Percentiles rank a stretch among this genome's conserved stretches.
phyloP scores from a whole-genome alignment of 2,113 vertebrate species.

The Eolophus roseicapilla region DNA sequence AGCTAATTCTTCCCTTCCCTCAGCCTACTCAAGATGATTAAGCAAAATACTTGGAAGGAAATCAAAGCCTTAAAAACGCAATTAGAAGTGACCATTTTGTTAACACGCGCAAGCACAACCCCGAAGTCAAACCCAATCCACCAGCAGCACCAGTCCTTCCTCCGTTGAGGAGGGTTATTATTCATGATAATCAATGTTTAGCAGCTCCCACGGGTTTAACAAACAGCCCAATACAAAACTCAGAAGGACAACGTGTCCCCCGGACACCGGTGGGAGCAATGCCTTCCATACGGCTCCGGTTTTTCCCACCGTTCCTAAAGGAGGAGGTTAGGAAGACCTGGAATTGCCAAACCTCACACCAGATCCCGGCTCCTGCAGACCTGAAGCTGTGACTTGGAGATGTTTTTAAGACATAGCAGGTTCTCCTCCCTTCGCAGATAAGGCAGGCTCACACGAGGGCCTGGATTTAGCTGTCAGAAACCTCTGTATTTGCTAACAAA shows the following conservation, averaged over 20 bases:
- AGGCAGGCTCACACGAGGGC: rapidly evolving
- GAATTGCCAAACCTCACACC: neutral
- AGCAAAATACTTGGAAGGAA: conserved; percentile 63
- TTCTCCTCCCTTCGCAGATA: neutral
- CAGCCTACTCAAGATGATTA: conserved; percentile 64
- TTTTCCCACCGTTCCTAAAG: neutral
- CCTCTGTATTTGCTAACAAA: neutral
- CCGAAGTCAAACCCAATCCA: neutral
- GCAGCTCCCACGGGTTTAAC: neutral
- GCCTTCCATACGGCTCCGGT: rapidly evolving
- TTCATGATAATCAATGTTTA: neutral
- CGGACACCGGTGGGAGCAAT: rapidly evolving
- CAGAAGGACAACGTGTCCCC: neutral
- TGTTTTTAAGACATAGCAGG: neutral
- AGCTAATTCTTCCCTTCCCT: conserved; percentile 64
- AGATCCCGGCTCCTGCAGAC: neutral
- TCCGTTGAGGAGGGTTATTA: neutral
- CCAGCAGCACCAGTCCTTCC: neutral
- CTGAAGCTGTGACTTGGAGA: neutral
- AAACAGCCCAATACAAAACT: neutral
- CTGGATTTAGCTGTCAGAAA: neutral
- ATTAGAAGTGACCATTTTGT: conserved; percentile 57
- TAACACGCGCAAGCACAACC: neutral
- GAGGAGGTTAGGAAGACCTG: neutral
- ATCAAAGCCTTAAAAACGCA: conserved; percentile 55